These are phyloP conservation scores for Eupeodes luniger DNA, from an alignment of 2,888 invertebrate genomes.

Conservation along the genomic window DNA sequence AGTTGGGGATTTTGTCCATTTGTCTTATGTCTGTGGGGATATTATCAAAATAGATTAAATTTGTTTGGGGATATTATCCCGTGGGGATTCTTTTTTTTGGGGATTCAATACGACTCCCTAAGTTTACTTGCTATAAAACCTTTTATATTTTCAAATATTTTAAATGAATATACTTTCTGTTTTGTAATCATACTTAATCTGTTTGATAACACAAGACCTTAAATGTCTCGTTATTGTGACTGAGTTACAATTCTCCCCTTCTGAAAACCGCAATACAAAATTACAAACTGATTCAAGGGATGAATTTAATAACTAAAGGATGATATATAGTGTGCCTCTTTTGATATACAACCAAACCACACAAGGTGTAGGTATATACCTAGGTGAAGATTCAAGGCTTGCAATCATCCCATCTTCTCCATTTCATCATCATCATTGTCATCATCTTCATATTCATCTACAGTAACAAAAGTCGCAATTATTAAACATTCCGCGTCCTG, in stretches of 20 bases:
- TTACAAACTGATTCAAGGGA: not conserved
- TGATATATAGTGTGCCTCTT: not conserved
- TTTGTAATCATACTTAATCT: too few relatives aligned
- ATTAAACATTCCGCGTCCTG: constrained; percentile 63
- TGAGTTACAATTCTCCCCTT: not conserved
- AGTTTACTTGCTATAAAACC: too few relatives aligned
- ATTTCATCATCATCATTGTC: constrained; percentile 21
- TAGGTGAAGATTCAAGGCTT: not conserved
- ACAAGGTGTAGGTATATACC: not conserved
- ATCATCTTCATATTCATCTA: not conserved
- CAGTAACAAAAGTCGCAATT: constrained; percentile 48
- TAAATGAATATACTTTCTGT: too few relatives aligned
- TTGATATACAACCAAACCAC: not conserved
- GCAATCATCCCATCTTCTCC: constrained; percentile 23
- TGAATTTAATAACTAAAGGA: not conserved
- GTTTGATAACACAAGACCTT: too few relatives aligned
- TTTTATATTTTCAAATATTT: too few relatives aligned
- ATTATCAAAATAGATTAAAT: too few relatives aligned
- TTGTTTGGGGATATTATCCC: too few relatives aligned
- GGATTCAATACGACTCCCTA: too few relatives aligned
- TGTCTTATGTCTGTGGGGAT: too few relatives aligned
- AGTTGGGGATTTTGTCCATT: too few relatives aligned
- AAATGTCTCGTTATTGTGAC: too few relatives aligned
- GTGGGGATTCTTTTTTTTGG: too few relatives aligned
- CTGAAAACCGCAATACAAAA: not conserved